Base-by-base conservation (phyloP, 2,888 invertebrate genomes). In the Tinea pellionella region DNA sequence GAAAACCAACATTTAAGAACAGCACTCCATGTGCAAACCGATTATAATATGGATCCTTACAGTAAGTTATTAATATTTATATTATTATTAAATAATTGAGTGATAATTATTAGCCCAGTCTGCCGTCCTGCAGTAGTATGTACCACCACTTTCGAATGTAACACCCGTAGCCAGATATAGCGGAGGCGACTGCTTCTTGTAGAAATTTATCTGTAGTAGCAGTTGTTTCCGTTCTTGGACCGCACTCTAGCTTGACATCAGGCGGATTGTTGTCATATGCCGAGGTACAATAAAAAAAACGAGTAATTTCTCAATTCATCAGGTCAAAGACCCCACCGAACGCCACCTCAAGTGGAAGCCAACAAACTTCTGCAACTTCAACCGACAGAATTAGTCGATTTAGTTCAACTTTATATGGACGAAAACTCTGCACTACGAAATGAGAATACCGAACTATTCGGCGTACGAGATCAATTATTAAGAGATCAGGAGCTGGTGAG, bases 401-500 rank as follows among this genome's bases (percentile, higher is more conserved):
- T 97, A 64, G 91, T 97, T 0, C 92, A 94, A 64, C 90, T 96
- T 24, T 97, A 97, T 74, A 94, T 96, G 85, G 89, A 89, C 2
- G 95, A 95, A 75, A 95, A 94, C 73, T 90, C 93, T 29, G 92
- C 93, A 0, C 77, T 94, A 59, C 89, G 96, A 51, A 90, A 90
- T 16, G 97, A 98, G 80, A 97, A 97, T 78, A 89, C 92, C 1
- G 96, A 97, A 66, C 84, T 97, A 60, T 96, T 92, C 79, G 89
- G 89, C 37, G 90, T 94, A 0, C 85, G 95, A 57, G 96, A 97
- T 73, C 90, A 93, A 64, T 89, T 96, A 63, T 89, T 96, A 64
- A 81, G 96, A 11, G 97, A 98, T 75, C 97, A 97, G 74, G 97
- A 97, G 76, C 77, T 95, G 41, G 92, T 97, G 29, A 96, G 95